Base-by-base conservation (phyloP, 2,888 invertebrate genomes). In the Calliopum simillimum region DNA sequence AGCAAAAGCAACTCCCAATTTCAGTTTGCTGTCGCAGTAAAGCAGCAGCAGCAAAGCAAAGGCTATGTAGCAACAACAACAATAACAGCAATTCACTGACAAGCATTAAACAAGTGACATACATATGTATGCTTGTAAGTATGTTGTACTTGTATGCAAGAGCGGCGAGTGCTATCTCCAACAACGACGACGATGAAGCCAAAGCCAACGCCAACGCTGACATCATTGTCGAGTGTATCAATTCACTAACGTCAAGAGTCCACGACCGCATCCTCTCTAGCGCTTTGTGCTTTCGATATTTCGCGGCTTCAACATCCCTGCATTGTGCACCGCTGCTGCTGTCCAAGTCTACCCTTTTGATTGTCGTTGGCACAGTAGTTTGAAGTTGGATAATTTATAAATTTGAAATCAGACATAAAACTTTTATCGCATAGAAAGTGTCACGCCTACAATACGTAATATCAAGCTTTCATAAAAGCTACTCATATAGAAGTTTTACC, bases 31-130 rank as follows among this genome's bases (percentile, higher is more conserved):
- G 33, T 33, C 33, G 33, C 33, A 33, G 33, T 6, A 58, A 61
- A 16, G 41, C 61, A 44, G 46, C 33, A 23, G 25, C 44, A 46
- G n/a, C n/a, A 61, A 21, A 46, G 23, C 61, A 44, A 44, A n/a
- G n/a, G n/a, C n/a, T n/a, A n/a, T n/a, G n/a, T 44, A 61, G 23
- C 19, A 53, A 16, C 51, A 51, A n/a, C 51, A 51, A 51, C 51
- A 14, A 16, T 16, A 51, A 19, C 16, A 8, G 14, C 51, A 53
- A 49, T 19, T 19, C n/a, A 58, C 58, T 4, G 23, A 21, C 23
- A 53, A 53, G 46, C 23, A 23, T 53, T 53, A 53, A 53, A 53
- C 23, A 53, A 53, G 33, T 53, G 53, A 53, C 53, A 53, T 53
- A 53, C 21, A 53, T 53, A 53, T 23, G 33, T 53, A 53, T 23